Conservation (phyloP, 2,113 vertebrate species). For the Dipodomys merriami region DNA sequence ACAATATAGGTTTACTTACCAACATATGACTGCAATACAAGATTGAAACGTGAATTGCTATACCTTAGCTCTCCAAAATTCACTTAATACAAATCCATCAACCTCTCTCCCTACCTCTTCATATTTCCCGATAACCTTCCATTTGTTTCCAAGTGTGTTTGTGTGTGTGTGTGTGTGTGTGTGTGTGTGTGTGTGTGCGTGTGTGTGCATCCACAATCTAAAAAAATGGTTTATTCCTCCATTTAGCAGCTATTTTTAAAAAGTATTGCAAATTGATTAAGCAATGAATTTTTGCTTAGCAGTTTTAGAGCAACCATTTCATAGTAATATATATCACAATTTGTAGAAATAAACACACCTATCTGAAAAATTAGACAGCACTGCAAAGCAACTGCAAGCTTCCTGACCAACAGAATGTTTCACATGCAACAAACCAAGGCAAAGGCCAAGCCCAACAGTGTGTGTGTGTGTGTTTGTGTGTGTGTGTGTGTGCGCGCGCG, state of each 20-base stretch:
- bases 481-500: too few species aligned
- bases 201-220: too few species aligned
- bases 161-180: too few species aligned
- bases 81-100: rapidly evolving
- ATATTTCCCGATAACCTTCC: neutral
- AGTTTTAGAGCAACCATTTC: neutral
- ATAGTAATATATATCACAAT: neutral
- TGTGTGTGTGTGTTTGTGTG: neutral
- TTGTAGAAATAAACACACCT: neutral
- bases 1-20: neutral
- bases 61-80: neutral
- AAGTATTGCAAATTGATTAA: neutral
- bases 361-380: neutral
- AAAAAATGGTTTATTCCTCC: neutral
- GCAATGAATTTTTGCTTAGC: neutral
- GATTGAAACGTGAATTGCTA: neutral
- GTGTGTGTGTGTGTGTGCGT: too few species aligned
- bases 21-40: neutral
- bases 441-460: neutral
- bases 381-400: neutral
- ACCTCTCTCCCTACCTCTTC: neutral
- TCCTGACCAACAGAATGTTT: neutral
- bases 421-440: neutral
- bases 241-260: neutral
- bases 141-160: neutral